Conservation (phyloP, 2,113 vertebrate genomes). For the Gulo gulo region DNA sequence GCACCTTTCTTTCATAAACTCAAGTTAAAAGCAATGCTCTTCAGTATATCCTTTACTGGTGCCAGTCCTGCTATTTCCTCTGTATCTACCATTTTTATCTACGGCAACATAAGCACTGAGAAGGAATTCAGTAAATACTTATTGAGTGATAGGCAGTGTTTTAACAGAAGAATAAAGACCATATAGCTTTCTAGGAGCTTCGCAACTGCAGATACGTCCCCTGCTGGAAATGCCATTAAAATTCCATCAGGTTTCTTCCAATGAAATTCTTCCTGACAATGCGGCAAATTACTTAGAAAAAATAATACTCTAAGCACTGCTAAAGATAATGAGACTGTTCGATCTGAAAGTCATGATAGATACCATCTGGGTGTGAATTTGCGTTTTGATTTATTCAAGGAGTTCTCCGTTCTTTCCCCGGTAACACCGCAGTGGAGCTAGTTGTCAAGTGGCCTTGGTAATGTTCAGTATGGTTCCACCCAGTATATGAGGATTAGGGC, state of each 20-base stretch:
- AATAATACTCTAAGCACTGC: neutral
- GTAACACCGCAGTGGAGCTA: neutral
- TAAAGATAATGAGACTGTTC: neutral
- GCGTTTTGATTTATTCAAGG: conserved; percentile 10
- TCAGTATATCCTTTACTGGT: neutral
- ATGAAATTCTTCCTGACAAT: neutral
- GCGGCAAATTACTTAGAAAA: conserved; percentile 7
- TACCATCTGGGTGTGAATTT: neutral
- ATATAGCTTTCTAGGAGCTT: neutral
- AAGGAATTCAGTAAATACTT: neutral
- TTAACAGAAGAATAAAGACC: neutral
- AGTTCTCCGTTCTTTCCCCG: neutral
- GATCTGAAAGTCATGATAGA: neutral
- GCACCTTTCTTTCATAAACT: neutral
- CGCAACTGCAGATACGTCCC: neutral
- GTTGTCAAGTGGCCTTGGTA: neutral
- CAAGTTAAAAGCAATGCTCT: neutral
- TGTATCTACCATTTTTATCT: neutral
- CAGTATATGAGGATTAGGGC: neutral
- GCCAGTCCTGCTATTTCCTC: neutral
- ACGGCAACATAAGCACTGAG: neutral
- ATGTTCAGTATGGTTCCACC: neutral
- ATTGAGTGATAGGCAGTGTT: neutral
- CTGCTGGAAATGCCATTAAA: conserved; percentile 17
- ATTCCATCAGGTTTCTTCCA: neutral